phyloP scores from a whole-genome alignment of 1,140 invertebrate genomes.

The Tetramorium simillimum region DNA sequence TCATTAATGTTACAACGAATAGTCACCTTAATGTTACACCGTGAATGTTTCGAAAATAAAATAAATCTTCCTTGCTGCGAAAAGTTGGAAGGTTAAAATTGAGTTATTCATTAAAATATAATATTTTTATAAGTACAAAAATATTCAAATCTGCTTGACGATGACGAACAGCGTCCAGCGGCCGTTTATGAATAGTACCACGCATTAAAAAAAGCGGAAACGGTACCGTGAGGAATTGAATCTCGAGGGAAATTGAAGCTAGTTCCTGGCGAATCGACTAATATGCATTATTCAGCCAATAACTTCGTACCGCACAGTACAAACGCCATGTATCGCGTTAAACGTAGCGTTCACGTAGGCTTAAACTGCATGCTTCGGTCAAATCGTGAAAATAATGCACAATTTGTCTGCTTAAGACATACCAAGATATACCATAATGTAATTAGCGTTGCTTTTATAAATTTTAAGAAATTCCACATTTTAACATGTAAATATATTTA shows the following conservation, averaged over 20 bases:
- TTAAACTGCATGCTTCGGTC: not conserved
- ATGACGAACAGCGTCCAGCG: not conserved
- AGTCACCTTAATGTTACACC: not conserved
- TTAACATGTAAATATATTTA: not conserved
- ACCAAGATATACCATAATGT: not conserved
- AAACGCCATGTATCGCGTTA: constrained; percentile 46
- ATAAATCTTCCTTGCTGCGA: not conserved
- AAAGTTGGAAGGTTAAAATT: not conserved
- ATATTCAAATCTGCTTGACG: not conserved
- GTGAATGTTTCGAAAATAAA: not conserved
- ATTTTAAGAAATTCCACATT: not conserved
- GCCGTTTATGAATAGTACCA: constrained; percentile 37
- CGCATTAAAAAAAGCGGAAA: constrained; percentile 25
- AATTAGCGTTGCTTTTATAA: not conserved
- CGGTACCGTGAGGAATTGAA: constrained; percentile 40
- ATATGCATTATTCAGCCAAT: constrained; percentile 65
- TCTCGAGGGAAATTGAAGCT: constrained; percentile 59
- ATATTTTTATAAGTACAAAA: not conserved
- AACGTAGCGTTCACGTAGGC: not conserved
- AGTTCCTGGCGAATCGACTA: constrained; percentile 56
- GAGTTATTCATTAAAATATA: not conserved
- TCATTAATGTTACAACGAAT: not conserved
- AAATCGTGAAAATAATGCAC: not conserved
- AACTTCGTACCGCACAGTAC: constrained; percentile 34
- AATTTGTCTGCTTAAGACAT: not conserved